Base-by-base conservation (phyloP, 2,888 invertebrate species). In the Sarcophaga rosellei region DNA sequence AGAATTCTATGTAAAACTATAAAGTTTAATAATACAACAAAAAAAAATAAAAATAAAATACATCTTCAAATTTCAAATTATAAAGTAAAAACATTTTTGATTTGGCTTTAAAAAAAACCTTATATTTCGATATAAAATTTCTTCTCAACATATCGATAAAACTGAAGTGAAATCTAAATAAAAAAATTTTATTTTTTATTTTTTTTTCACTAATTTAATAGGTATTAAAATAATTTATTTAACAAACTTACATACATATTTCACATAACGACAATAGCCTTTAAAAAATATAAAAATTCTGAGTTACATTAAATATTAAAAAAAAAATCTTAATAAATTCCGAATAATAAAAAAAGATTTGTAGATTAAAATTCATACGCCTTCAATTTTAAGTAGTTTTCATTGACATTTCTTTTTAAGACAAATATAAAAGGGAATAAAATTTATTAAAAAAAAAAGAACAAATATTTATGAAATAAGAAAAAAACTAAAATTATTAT, bases 371-470 rank as follows among this genome's bases (percentile, higher is more conserved):
- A 53, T 62, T 62, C 25, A 59, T 23, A 47, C 25, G 68, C 59
- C 12, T 53, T 15, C 1, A 53, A 4, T 73, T 73, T 73, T 73
- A 15, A 61, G 73, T 76, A 76, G 59, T 15, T 17, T 53, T 53
- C 15, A 53, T 53, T 53, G 65, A 76, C 35, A 57, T 66, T 59
- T 65, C 2, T 35, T 35, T 35, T 35, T 15, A 20, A 65, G 53
- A 6, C 21, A 53, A 65, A 80, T 62, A 25, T 21, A 45, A 45
- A 63, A 63, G 68, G 70, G 47, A 68, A 75, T 47, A 6, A 75
- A 11, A 59, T 65, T 53, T 70, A 63, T 53, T 53, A 65, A 76
- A 70, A 65, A 75, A 17, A 15, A 8, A 15, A 69, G 45, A 25
- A 45, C 59, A 45, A 45, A 44, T 23, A 12, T 20, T 44, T 5